A percentile compares a stretch with the other conserved stretches of the same genome.
phyloP scores from a whole-genome alignment of 2,113 vertebrate species.

The Brachyistius frenatus region DNA sequence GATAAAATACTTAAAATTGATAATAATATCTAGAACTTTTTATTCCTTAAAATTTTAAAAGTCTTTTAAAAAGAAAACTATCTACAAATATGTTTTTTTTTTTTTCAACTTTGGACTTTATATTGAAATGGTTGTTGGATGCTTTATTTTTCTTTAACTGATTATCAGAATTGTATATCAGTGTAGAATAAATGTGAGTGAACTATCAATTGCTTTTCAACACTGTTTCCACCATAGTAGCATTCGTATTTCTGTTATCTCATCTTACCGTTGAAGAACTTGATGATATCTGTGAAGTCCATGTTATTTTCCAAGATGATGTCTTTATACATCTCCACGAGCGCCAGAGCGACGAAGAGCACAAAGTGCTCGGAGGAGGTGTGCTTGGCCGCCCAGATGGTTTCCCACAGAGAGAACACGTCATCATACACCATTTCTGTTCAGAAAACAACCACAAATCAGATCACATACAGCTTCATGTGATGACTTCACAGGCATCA shows the following conservation, averaged over 20 bases:
- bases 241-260: neutral
- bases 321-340: slow-evolving; percentile 96
- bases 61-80: no score
- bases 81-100: no score
- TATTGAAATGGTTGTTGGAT: no score
- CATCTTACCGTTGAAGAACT: slow-evolving; percentile 95
- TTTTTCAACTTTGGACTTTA: no score
- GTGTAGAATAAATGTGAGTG: no score
- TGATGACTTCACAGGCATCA: neutral
- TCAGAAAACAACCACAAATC: neutral
- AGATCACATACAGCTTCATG: neutral
- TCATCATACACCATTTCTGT: slow-evolving; percentile 96
- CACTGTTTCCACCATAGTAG: no score
- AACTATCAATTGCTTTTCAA: no score
- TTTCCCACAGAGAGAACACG: slow-evolving; percentile 96
- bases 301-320: slow-evolving; percentile 99
- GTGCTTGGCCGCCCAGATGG: slow-evolving; percentile 94
- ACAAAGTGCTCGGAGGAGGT: slow-evolving; percentile 95
- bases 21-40: no score
- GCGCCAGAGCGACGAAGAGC: slow-evolving; percentile 94
- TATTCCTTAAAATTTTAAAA: no score
- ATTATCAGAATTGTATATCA: no score
- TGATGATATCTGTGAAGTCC: slow-evolving; percentile 99
- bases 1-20: neutral
- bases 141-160: no score